Base-by-base conservation (phyloP, 1,140 invertebrate species). In the Scaptomyza hsui region DNA sequence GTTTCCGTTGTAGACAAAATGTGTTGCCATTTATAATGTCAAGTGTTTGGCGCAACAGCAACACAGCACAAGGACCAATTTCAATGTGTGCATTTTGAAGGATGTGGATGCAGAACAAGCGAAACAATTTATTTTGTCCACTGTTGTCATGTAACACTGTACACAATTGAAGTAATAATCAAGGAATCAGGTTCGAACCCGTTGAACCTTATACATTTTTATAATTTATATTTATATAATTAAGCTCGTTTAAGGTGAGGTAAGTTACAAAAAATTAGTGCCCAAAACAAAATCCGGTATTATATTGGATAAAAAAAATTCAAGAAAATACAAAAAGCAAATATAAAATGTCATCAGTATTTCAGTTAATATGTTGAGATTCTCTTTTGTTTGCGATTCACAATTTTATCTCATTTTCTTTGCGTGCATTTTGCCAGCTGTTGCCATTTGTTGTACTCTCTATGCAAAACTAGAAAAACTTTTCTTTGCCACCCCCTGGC, bases 1-100 rank as follows among this genome's bases (percentile, higher is more conserved):
- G 85, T 80, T 89, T 89, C 85, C 79, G 85, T 89, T 89, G 74
- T 89, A 89, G 81, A 88, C 85, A 83, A 89, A 89, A 89, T 89
- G 85, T 89, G 76, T 77, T 85, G 85, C 85, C 85, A 89, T 89
- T 89, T 89, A 79, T 86, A 88, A 78, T 86, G 74, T 72, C 82
- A 81, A 76, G 76, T 80, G 69, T 69, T 82, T 70, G 74, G 74
- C 59, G 57, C 64, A 69, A 53, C 64, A 69, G 37, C 21, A 56
- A 18, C 37, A 29, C 56, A 57, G 60, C 10, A 24, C 44, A 18
- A 57, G 18, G 16, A 24, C 32, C 16, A 35, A 61, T 9, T 29
- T 29, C 26, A 29, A 29, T 29, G 26, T 64, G 67, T 47, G 21
- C n/a, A 39, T 26, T 44, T 32, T 65, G 68, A 57, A 32, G 52